Conservation (phyloP, 2,113 vertebrate species). For the Peucedramus taeniatus region DNA sequence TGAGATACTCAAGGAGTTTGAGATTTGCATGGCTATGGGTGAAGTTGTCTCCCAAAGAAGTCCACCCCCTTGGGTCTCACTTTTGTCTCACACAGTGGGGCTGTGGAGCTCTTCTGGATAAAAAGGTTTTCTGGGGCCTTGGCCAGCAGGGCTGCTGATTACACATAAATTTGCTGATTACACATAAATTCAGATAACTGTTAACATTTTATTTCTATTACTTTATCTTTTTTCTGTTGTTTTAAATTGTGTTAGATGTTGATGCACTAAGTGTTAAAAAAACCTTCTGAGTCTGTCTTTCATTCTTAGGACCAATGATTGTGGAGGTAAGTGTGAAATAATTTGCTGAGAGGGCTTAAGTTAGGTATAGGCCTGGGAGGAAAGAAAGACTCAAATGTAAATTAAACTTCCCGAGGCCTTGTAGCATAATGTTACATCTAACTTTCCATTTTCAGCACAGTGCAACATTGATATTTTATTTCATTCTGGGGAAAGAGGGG, state of each 20-base stretch:
- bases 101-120: neutral
- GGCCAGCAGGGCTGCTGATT: neutral
- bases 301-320: neutral
- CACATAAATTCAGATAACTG: neutral
- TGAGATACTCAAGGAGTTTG: neutral
- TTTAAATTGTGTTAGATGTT: neutral
- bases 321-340: slow-evolving; percentile 9
- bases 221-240: neutral
- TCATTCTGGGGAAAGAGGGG: slow-evolving; percentile 50
- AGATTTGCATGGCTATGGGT: neutral
- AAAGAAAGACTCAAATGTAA: slow-evolving; percentile 7
- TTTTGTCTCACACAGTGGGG: neutral
- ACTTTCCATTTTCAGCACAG: slow-evolving; percentile 59
- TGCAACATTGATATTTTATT: slow-evolving; percentile 61
- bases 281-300: neutral
- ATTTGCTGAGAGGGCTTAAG: neutral
- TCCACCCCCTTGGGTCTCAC: neutral
- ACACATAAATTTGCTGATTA: neutral
- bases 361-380: neutral
- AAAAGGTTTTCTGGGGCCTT: neutral
- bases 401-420: neutral
- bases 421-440: slow-evolving; percentile 28
- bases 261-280: neutral
- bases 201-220: neutral
- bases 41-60: neutral